Base-by-base conservation (phyloP, 2,797 vertebrate genomes). In the Malurus splendens region DNA sequence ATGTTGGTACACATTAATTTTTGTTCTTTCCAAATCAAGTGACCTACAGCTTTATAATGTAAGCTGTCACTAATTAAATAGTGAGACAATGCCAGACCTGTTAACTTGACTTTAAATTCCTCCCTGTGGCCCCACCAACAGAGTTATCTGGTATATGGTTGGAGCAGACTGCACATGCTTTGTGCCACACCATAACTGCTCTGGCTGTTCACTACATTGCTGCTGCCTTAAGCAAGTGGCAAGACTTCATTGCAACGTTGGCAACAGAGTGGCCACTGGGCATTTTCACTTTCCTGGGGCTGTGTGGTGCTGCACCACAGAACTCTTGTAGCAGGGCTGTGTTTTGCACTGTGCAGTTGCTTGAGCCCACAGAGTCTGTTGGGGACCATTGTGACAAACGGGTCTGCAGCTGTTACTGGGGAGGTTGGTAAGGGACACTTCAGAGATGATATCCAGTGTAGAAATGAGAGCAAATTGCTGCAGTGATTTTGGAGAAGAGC, bases 111-210 rank as follows among this genome's bases (percentile, higher is more conserved):
- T 57, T 56, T 22, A 57, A 42, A 57, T 41, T 73, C 36, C 22
- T 50, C 14, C 3, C 27, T 18, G 3, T 17, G 6, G 51, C n/a
- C 22, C 27, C 28, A 23, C 9, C 17, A 8, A 10, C 0, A 2
- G 11, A 47, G 12, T 59, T 54, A 33, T 3, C 44, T 12, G 57
- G 20, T 19, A 9, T 42, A 7, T 36, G 12, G 20, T 17, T 54
- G 47, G 38, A 91, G 28, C 36, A 78, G 71, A 20, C 27, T 44
- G 41, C 17, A 15, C 22, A 6, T 10, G 51, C 28, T 67, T 57
- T 75, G 25, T 22, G 18, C 38, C 20, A 33, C n/a, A 60, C 16
- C 12, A 0, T 7, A 33, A 16, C 44, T 23, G 8, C 47, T 64
- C 47, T 60, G 75, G 18, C 15, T 52, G 33, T 25, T 80, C 24